Conservation (phyloP, 2,888 invertebrate species). For the Plusia festucae region DNA sequence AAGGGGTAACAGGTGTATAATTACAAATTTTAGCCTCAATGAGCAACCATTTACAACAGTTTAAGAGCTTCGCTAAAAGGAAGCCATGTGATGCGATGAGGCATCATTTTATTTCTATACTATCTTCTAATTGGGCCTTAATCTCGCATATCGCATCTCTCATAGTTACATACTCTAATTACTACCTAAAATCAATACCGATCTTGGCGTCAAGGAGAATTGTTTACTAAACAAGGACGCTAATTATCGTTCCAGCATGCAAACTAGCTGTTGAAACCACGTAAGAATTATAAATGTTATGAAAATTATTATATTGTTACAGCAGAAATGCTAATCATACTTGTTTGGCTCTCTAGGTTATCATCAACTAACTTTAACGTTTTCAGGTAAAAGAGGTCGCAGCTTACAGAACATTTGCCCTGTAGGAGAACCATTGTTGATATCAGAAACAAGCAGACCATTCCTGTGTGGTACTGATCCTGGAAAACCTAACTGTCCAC, state of each 20-base stretch:
- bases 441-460: conserved; percentile 93
- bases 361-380: conserved; percentile 17
- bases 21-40: no score
- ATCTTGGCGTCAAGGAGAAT: neutral
- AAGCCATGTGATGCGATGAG: no score
- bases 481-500: conserved; percentile 95
- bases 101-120: no score
- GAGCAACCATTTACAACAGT: neutral
- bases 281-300: conserved; percentile 22
- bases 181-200: neutral
- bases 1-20: no score
- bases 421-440: conserved; percentile 92
- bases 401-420: conserved; percentile 94
- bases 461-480: conserved; percentile 95
- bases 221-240: conserved; percentile 22
- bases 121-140: neutral
- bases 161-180: neutral
- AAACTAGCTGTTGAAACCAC: conserved; percentile 17
- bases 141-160: neutral
- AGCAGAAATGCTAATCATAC: conserved; percentile 25
- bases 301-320: conserved; percentile 16
- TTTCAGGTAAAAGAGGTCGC: conserved; percentile 92
- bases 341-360: neutral
- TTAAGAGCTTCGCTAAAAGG: neutral
- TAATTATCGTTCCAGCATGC: conserved; percentile 17